Evolutionary conservation across 2,797 vertebrate species (phyloP), one percentile per base, ranked within the genome.

Genomic region (Neomorphus geoffroyi): DNA sequence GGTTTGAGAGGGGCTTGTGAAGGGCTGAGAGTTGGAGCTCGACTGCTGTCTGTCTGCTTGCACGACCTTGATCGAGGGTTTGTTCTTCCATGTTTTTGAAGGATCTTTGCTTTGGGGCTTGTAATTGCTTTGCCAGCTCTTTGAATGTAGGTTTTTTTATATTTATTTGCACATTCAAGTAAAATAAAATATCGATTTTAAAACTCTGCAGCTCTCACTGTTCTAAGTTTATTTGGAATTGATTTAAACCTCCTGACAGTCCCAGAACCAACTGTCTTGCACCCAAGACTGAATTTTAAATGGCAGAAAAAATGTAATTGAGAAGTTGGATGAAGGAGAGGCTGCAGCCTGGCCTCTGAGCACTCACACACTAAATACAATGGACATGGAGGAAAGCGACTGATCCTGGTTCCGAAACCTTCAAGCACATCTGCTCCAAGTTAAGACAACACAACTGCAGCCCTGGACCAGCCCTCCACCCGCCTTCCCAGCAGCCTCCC

Each of bases 91-190:
- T 88, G 94, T 96, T 93, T 92, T 94, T 91, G 92, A 96, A 96
- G 96, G 94, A 90, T 97, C 95, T 97, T 96, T 96, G 96, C 96
- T 96, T 96, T 77, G 91, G 96, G 96, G 95, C 97, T 97, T 96
- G 96, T 93, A 85, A 95, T 97, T 97, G 93, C 96, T 97, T 97
- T 85, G 97, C 98, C 96, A 97, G 97, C 97, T 98, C 96, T 98
- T 97, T 97, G 97, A 98, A 97, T 98, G 98, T 98, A 98, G 98
- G 82, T 95, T 97, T 94, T 98, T 97, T 95, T 88, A 97, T 98
- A 98, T 98, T 98, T 98, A 98, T 98, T 98, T 98, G 98, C 98
- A 98, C 98, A 98, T 98, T 97, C 97, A 97, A 97, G 96, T 97
- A 94, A 97, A 97, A 96, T 97, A 98, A 98, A 98, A 96, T 96